Conservation (phyloP, 2,797 vertebrate species). For the Podargus strigoides region DNA sequence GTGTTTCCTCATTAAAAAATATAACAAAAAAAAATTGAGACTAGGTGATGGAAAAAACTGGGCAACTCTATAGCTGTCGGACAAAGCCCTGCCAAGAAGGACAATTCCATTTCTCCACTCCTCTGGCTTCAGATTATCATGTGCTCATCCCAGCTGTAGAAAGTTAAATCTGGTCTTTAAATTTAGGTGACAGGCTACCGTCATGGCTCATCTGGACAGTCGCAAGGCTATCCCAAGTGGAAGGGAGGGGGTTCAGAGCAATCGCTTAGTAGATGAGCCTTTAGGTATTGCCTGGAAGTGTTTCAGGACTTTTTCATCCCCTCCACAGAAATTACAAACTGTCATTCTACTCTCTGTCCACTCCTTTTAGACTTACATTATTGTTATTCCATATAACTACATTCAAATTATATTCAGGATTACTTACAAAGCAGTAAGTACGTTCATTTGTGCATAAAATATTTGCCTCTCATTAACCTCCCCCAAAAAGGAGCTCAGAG, state of each 20-base stretch:
- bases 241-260: background rate
- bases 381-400: background rate
- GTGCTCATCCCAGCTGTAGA: background rate
- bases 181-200: background rate
- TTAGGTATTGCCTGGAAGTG: background rate
- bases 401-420: background rate
- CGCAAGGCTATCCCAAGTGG: background rate
- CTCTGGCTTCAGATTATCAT: background rate
- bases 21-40: background rate
- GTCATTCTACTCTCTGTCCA: background rate
- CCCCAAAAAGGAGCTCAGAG: background rate
- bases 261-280: background rate
- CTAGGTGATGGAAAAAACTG: background rate
- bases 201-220: background rate
- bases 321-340: background rate
- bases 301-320: background rate
- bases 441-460: background rate
- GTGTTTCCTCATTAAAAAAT: background rate
- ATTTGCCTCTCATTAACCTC: background rate
- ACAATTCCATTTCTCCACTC: background rate
- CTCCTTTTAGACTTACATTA: background rate
- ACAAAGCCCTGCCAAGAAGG: background rate
- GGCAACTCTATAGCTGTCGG: background rate
- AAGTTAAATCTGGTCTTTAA: background rate
- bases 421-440: background rate